Conservation (phyloP, 2,113 vertebrate species). For the Semnornis frantzii region DNA sequence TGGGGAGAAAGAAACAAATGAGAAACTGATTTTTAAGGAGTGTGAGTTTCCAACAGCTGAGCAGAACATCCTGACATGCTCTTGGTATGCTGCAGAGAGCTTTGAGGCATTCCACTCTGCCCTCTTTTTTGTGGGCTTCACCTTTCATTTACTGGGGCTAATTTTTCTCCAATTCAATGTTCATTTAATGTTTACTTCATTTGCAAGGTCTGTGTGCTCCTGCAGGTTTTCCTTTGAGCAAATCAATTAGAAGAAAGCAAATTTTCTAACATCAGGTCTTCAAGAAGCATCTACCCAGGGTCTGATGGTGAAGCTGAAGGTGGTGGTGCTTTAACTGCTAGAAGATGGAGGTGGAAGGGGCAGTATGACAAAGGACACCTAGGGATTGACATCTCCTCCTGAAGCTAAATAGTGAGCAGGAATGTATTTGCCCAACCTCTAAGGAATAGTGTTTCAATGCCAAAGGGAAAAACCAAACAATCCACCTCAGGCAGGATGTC, state of each 20-base stretch:
- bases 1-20: neutral
- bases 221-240: neutral
- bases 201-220: neutral
- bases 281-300: neutral
- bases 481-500: neutral
- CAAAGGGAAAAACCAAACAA: neutral
- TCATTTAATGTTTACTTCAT: neutral
- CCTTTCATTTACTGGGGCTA: too few species aligned
- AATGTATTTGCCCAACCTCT: neutral
- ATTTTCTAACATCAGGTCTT: neutral
- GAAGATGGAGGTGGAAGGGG: neutral
- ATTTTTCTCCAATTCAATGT: too few species aligned
- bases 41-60: neutral
- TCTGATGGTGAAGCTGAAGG: neutral
- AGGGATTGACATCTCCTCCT: neutral
- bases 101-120: neutral
- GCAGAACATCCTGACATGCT: neutral
- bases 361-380: neutral
- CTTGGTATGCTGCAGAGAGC: neutral
- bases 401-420: neutral
- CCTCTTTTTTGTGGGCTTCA: neutral
- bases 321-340: neutral
- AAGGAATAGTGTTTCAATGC: neutral
- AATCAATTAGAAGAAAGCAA: neutral
- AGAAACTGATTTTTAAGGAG: neutral